Percentiles rank a stretch among this genome's conserved stretches.
phyloP scores from a whole-genome alignment of 2,888 invertebrate genomes.

The Noctua pronuba region DNA sequence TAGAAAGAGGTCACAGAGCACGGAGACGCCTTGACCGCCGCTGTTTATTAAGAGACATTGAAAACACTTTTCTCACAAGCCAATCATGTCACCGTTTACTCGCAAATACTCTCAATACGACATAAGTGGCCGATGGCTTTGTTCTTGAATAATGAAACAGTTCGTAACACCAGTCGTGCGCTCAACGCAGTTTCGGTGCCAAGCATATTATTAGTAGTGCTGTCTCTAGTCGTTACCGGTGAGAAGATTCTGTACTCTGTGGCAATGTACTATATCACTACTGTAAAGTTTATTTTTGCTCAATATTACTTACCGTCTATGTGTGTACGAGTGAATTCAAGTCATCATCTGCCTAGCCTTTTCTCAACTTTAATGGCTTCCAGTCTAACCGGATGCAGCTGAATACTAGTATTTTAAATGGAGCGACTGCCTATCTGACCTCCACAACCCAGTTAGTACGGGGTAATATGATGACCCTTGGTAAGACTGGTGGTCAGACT shows the following conservation, averaged over 20 bases:
- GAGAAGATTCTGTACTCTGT: neutral
- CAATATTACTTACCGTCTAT: too few relatives aligned
- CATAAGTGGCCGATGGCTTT: neutral
- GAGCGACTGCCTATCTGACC: too few relatives aligned
- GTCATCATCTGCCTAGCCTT: too few relatives aligned
- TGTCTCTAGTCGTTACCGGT: neutral
- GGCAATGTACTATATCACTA: too few relatives aligned
- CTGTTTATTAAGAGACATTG: neutral
- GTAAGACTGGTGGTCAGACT: too few relatives aligned
- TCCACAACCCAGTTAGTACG: too few relatives aligned
- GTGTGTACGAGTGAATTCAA: too few relatives aligned
- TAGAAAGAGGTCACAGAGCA: neutral
- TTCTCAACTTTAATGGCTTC: too few relatives aligned
- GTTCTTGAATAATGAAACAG: neutral
- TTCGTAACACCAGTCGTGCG: neutral
- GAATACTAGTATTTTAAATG: too few relatives aligned
- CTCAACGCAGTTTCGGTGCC: neutral
- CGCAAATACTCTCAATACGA: neutral
- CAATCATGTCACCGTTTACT: neutral
- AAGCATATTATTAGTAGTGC: neutral
- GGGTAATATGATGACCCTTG: too few relatives aligned
- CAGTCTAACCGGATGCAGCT: too few relatives aligned
- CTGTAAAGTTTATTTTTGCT: too few relatives aligned
- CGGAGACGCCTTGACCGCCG: neutral
- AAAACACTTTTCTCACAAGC: neutral